Evolutionary conservation across 2,113 vertebrate genomes (phyloP), one percentile per base, ranked within the genome.

Genomic region (Alexandromys fortis): DNA sequence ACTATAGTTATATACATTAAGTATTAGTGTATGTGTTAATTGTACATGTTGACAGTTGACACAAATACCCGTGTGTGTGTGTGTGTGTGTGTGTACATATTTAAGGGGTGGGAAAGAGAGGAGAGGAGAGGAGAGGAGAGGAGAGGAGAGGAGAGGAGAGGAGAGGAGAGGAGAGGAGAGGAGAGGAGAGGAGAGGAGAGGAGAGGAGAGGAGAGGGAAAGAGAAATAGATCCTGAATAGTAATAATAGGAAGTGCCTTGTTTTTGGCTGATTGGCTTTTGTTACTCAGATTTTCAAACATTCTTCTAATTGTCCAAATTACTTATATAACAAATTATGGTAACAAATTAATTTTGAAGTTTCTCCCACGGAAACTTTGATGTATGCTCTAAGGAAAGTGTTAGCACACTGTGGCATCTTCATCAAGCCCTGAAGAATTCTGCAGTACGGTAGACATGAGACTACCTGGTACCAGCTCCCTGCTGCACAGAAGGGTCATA

Each of bases 231-330:
- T 42, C 33, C 6, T 49, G 33, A 86, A 65, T 7, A 21, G 28
- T 33, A 33, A 52, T 21, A 30, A 35, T 13, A 63, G 11, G 79
- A 65, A 47, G 55, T 63, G 26, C 1, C 7, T 24, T 81, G 26
- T 86, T 28, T 91, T 68, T 55, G 73, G 5, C 2, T 38, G 42
- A 5, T 38, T 70, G 42, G 28, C 19, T 91, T 96, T 65, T 65
- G 11, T 42, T 65, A 86, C 7, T 86, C 30, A 47, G 26, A 90
- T 63, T 87, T 90, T 96, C 12, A 92, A 86, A 85, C 85, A 49
- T 26, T 65, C 30, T 30, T 94, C 8, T 58, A 68, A 28, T 70
- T 61, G 35, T 10, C 11, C 67, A 72, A 45, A 86, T 58, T 63
- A 49, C 17, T 7, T n/a, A 16, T 38, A 42, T 75, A 92, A 90